Evolutionary conservation across 1,140 invertebrate species (phyloP).

Genomic region (Drosophila nannoptera): DNA sequence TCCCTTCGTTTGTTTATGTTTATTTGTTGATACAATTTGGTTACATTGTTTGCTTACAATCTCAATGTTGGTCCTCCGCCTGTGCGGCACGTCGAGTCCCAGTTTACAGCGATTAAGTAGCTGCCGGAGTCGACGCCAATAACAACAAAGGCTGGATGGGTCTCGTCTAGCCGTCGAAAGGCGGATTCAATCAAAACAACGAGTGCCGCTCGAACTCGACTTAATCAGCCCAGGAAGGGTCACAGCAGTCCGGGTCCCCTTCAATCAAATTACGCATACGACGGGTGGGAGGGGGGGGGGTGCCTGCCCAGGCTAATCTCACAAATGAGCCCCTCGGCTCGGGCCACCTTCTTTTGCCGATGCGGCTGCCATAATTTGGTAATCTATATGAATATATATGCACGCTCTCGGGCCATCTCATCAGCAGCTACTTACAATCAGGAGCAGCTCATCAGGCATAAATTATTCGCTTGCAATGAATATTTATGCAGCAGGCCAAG

Average conservation of each 20-base stretch:
- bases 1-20: conserved; percentile 66
- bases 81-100: conserved; percentile 50
- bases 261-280: too few species aligned
- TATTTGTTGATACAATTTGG: conserved; percentile 77
- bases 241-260: too few species aligned
- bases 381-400: conserved; percentile 3
- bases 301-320: too few species aligned
- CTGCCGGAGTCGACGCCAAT: conserved; percentile 54
- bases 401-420: neutral
- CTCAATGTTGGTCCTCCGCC: conserved; percentile 56
- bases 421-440: conserved; percentile 5
- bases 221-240: too few species aligned
- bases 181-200: neutral
- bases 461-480: conserved; percentile 27
- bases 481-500: conserved; percentile 22
- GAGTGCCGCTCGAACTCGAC: neutral
- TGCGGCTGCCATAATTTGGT: neutral
- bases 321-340: neutral
- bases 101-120: conserved; percentile 72
- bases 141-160: conserved; percentile 28
- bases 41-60: conserved; percentile 76
- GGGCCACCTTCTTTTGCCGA: neutral
- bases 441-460: conserved; percentile 13
- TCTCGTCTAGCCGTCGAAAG: neutral
- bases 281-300: too few species aligned